Evolutionary conservation across 2,888 invertebrate genomes (phyloP).

Genomic region (Leptopterna dolabrata): DNA sequence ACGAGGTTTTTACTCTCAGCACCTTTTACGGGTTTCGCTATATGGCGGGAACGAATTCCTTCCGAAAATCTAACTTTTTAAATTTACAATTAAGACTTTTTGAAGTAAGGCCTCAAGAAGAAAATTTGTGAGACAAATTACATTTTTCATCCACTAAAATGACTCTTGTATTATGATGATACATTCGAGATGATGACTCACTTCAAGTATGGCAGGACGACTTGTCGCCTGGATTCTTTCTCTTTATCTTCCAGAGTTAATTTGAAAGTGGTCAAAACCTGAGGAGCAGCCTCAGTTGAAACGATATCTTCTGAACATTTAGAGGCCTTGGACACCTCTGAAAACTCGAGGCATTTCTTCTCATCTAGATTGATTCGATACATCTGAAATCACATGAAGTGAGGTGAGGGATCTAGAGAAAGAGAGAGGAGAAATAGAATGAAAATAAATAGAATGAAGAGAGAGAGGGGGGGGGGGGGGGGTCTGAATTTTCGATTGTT

Average conservation of each 20-base stretch:
- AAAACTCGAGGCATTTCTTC: neutral
- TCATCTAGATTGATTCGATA: neutral
- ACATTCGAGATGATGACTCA: conserved; percentile 64
- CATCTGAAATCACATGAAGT: neutral
- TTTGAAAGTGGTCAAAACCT: conserved; percentile 71
- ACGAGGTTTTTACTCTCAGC: too few species aligned
- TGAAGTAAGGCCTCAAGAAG: too few species aligned
- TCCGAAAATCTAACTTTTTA: too few species aligned
- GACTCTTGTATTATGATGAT: too few species aligned
- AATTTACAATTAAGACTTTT: too few species aligned
- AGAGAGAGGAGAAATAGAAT: neutral
- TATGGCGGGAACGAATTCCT: too few species aligned
- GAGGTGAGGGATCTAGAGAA: neutral
- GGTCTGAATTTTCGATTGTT: too few species aligned
- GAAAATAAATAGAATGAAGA: neutral
- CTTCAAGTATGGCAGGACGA: conserved; percentile 74
- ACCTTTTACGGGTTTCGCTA: too few species aligned
- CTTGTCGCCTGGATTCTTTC: conserved; percentile 71
- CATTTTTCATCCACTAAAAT: too few species aligned
- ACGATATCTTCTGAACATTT: neutral
- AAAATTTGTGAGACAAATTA: too few species aligned
- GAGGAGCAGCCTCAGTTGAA: conserved; percentile 4
- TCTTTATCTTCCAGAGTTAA: conserved; percentile 74
- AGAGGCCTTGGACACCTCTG: neutral
- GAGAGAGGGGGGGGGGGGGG: too few species aligned